Evolutionary conservation across 2,797 vertebrate species (phyloP).

Genomic region (Enoplosus armatus): DNA sequence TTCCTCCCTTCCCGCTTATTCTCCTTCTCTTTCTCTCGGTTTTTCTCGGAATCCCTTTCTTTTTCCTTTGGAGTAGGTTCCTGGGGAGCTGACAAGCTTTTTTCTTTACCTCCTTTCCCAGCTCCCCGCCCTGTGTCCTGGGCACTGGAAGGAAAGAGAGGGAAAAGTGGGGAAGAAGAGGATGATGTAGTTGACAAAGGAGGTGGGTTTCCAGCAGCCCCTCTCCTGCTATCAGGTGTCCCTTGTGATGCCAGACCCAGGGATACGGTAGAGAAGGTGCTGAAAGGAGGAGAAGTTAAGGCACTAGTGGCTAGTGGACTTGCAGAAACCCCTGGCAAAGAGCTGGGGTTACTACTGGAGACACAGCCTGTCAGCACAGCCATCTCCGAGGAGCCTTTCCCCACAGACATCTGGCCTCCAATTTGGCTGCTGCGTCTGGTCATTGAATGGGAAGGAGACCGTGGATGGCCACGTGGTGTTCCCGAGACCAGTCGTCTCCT

Average conservation of each 20-base stretch:
- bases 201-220: slow-evolving; percentile 87
- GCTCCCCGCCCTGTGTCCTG: slow-evolving; percentile 81
- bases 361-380: slow-evolving; percentile 88
- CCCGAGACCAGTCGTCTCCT: slow-evolving; percentile 82
- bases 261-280: slow-evolving; percentile 90
- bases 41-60: slow-evolving; percentile 92
- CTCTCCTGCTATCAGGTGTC: slow-evolving; percentile 84
- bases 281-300: slow-evolving; percentile 93
- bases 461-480: slow-evolving; percentile 88
- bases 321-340: slow-evolving; percentile 91
- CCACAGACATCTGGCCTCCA: slow-evolving; percentile 66
- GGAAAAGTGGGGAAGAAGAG: slow-evolving; percentile 91
- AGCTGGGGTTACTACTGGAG: slow-evolving; percentile 89
- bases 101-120: slow-evolving; percentile 88
- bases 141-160: slow-evolving; percentile 89
- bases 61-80: slow-evolving; percentile 89
- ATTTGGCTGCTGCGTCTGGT: slow-evolving; percentile 92
- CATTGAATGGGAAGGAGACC: slow-evolving; percentile 98
- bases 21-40: slow-evolving; percentile 94
- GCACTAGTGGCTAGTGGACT: slow-evolving; percentile 93
- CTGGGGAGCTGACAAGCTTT: slow-evolving; percentile 84
- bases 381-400: slow-evolving; percentile 85
- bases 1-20: slow-evolving; percentile 92
- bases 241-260: slow-evolving; percentile 88
- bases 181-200: slow-evolving; percentile 83